Base-by-base conservation (phyloP, 2,888 invertebrate genomes). In the Coenonympha glycerion region DNA sequence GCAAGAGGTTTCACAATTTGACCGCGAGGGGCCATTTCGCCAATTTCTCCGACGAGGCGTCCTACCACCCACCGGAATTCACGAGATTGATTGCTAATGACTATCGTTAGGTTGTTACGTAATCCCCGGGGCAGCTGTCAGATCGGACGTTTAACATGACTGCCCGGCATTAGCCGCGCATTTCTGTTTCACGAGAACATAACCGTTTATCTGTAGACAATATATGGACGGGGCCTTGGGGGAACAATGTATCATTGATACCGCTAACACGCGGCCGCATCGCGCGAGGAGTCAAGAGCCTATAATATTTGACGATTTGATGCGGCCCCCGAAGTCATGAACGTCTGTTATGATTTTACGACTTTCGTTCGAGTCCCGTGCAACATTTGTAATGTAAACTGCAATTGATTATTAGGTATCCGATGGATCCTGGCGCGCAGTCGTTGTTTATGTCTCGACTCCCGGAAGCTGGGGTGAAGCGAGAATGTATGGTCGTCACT, bases 1-100 rank as follows among this genome's bases (percentile, higher is more conserved):
- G 49, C 53, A 44, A 45, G 15, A 58, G 49, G 60, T 65, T 65
- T 62, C 62, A 53, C 59, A 64, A 71, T 65, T 50, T 49, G 33
- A 75, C 76, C 79, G 71, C 75, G 61, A 77, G 78, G 75, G 73
- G 63, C 71, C 71, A 77, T 81, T 78, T 76, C 57, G 65, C 64
- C 69, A 62, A 55, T 59, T 55, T 56, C 37, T 59, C 65, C 65
- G 66, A 64, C 50, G 37, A 47, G 68, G 68, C 52, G 56, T 53
- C 53, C 53, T 31, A 47, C 73, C 76, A 71, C 76, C 76, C 74
- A 76, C 73, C 61, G 63, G 64, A 74, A 66, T 70, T 64, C 61
- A 64, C 65, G 66, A 74, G 80, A 85, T 85, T 83, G 85, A 84
- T 83, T 81, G 81, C 78, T 76, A 82, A 83, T 79, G 72, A 76